phyloP scores from a whole-genome alignment of 2,888 invertebrate species.

The Julus scandinavius region DNA sequence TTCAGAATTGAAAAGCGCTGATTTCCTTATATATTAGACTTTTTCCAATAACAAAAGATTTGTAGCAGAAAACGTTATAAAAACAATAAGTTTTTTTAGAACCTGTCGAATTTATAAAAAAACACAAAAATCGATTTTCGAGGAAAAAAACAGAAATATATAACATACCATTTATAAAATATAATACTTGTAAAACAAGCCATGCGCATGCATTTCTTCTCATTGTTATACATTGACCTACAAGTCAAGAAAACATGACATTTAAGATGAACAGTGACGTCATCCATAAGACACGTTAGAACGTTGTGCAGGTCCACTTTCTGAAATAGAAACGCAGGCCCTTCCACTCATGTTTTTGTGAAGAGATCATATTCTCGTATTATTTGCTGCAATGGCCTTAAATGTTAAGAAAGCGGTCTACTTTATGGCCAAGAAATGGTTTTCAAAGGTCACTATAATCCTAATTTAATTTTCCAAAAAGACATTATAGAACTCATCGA shows the following conservation, averaged over 20 bases:
- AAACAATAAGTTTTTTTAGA: neutral
- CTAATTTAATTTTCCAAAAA: neutral
- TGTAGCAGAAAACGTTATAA: neutral
- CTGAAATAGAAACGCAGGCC: neutral
- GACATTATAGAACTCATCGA: neutral
- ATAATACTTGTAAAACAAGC: neutral
- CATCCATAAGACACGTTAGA: neutral
- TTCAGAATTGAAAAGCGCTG: neutral
- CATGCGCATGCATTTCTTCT: neutral
- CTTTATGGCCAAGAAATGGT: neutral
- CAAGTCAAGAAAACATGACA: neutral
- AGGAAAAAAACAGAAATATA: neutral
- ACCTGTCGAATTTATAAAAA: conserved; percentile 2
- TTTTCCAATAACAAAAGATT: neutral
- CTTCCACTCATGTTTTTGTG: neutral
- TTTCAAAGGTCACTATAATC: neutral
- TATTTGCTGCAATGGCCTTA: neutral
- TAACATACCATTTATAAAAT: neutral
- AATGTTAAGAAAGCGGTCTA: neutral
- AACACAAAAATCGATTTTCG: neutral
- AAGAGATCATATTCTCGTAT: neutral
- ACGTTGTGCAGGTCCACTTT: neutral
- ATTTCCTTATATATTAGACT: neutral
- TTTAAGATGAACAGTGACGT: neutral
- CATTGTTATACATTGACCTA: conserved; percentile 16